These are phyloP conservation scores for Caenorhabditis angaria DNA, from an alignment of 2,888 invertebrate genomes.

Conservation along the genomic window DNA sequence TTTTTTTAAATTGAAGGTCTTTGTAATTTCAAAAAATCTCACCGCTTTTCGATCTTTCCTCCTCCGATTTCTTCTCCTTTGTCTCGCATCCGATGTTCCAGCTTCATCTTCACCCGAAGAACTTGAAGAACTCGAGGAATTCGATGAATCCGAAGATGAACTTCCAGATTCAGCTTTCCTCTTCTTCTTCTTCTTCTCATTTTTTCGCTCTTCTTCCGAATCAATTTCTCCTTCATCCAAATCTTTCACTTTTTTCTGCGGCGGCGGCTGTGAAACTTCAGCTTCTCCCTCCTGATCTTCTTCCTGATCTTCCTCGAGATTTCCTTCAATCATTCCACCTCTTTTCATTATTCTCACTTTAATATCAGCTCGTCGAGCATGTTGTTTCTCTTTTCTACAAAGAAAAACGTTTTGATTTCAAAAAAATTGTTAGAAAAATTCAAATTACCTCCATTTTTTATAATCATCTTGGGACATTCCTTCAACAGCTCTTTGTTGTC, in stretches of 20 bases:
- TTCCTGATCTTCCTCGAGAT: conserved; percentile 25
- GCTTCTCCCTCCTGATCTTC: conserved; percentile 18
- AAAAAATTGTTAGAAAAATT: background rate
- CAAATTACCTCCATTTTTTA: conserved; percentile 23
- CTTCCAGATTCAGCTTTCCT: conserved; percentile 7
- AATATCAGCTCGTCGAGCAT: conserved; percentile 25
- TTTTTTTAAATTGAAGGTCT: too few species aligned
- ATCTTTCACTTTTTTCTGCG: conserved; percentile 10
- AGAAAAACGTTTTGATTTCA: conserved; percentile 1
- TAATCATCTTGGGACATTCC: conserved; percentile 37
- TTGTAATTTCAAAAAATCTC: background rate
- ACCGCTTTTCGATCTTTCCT: conserved; percentile 38
- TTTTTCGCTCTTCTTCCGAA: conserved; percentile 48
- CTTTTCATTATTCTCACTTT: conserved; percentile 41
- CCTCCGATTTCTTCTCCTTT: conserved; percentile 30
- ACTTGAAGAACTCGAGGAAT: conserved; percentile 4
- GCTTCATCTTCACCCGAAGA: conserved; percentile 26
- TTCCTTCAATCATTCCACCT: too few species aligned
- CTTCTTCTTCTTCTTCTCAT: conserved; percentile 11
- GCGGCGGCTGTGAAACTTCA: conserved; percentile 7
- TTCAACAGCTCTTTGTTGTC: conserved; percentile 24
- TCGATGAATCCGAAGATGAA: conserved; percentile 31
- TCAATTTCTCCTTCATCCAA: conserved; percentile 58
- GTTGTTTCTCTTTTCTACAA: conserved; percentile 34
- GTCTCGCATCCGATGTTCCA: conserved; percentile 29